Evolutionary conservation across 1,140 invertebrate genomes (phyloP), one percentile per base, ranked within the genome.

Genomic region (Hydropsyche tenuis): DNA sequence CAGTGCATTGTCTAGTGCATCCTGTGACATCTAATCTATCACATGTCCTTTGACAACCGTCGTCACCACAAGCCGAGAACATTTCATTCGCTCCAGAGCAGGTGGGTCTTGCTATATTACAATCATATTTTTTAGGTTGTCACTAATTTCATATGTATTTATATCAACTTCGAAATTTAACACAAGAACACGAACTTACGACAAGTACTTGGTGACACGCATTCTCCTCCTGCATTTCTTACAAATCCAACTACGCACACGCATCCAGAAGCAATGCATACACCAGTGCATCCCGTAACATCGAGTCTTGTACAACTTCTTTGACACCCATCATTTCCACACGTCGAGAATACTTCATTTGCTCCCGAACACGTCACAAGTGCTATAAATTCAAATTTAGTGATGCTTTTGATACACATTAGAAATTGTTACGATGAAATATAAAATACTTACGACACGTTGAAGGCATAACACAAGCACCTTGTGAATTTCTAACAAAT

Each of bases 321-420:
- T 53, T 53, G 48, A 20, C 48, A 53, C 1, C 48, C 48, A 18
- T 53, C 48, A 20, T 53, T 53, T 5, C 48, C 48, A 18, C 48
- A 53, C 16, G 48, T 1, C 9, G 72, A 73, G 53, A 25, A 73
- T 18, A 51, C n/a, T 53, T 73, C 72, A 53, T 66, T 65, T 14
- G 48, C 48, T 53, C 48, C 48, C 9, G 48, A 18, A 20, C 48
- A 53, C 1, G 16, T 18, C 9, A 16, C 6, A 18, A 16, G n/a
- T 5, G 48, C 48, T 53, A n/a, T 46, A 3, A 46, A 12, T 46
- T 46, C 16, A 46, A 4, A 46, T 14, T 14, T 43, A 12, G 18
- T 46, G 12, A 12, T n/a, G 18, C 2, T 46, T n/a, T 2, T 46
- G 2, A 2, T n/a, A 12, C 14, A n/a, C n/a, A n/a, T n/a, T 4